Evolutionary conservation across 2,888 invertebrate species (phyloP), one percentile per base, ranked within the genome.

Genomic region (Crepidodera aurea): DNA sequence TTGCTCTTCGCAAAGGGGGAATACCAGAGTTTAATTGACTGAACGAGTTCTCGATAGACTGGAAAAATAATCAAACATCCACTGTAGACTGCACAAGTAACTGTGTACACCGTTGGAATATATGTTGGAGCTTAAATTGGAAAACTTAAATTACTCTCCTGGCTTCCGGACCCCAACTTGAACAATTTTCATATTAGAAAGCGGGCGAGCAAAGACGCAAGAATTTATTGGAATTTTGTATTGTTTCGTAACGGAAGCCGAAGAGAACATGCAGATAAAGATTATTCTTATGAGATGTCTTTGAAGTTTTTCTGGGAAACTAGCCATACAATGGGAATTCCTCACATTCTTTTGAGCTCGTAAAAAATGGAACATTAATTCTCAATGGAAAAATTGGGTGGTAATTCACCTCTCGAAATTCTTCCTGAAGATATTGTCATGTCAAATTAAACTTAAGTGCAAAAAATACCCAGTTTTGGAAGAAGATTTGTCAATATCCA

Each of bases 11-110:
- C 1, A 27, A 32, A 34, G 59, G 44, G 44, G 50, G 32, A 53
- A 50, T 46, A 29, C 54, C 57, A 15, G 51, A 46, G 61, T 55
- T 65, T 57, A 65, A 65, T 65, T 61, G 64, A 65, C 44, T 61
- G 64, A 58, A 65, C 53, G 50, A 42, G 48, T 54, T 44, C 34
- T 56, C 59, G 54, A 58, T 54, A 59, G 62, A 59, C 44, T 48
- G 62, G 62, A 61, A 63, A 63, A 63, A 63, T 63, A 63, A 63
- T 63, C 62, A 63, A 63, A 63, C 50, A 44, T 54, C 54, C 34
- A 54, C 54, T 42, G 62, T 58, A 62, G 37, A 48, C 16, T 46
- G 22, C 34, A 39, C 56, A 46, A 37, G 10, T 32, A 13, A 29
- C 57, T 57, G 57, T 48, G 25, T 15, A 56, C 37, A 55, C 48